Conservation (phyloP, 1,140 invertebrate species). For the Orussus abietinus region DNA sequence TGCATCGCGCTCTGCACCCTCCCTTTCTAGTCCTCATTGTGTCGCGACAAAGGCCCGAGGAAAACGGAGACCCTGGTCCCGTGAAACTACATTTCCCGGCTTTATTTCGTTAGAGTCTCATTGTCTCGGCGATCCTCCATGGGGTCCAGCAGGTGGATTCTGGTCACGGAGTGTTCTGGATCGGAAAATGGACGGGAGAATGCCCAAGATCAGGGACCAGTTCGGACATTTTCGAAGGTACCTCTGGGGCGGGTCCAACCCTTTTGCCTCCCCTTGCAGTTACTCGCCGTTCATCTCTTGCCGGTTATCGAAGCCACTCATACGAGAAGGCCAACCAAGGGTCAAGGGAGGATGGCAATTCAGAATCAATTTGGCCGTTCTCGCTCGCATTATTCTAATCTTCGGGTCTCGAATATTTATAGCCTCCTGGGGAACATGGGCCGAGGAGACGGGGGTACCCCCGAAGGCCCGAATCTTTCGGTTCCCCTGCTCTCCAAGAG, state of each 20-base stretch:
- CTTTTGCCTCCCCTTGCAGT: too few relatives aligned
- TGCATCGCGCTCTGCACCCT: conserved; percentile 9
- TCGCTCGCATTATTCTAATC: conserved; percentile 8
- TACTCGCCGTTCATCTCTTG: too few relatives aligned
- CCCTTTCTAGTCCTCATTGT: background rate
- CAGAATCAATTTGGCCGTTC: conserved; percentile 6
- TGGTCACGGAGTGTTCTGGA: background rate
- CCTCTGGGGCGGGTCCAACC: background rate
- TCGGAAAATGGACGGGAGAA: background rate
- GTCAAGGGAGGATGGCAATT: conserved; percentile 4
- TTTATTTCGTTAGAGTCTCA: conserved; percentile 8
- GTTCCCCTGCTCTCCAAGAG: conserved; percentile 24
- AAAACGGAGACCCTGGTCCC: background rate
- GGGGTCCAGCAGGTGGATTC: background rate
- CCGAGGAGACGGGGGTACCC: too few relatives aligned
- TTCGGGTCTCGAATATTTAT: background rate
- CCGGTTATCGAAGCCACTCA: too few relatives aligned
- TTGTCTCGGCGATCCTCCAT: conserved; percentile 15
- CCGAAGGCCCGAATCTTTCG: too few relatives aligned
- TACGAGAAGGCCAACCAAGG: too few relatives aligned
- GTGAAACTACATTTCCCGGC: conserved; percentile 4
- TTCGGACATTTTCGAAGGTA: background rate
- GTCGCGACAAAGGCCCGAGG: conserved; percentile 12
- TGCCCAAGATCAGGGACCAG: conserved; percentile 1
- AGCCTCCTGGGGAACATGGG: background rate